Conservation (phyloP, 2,113 vertebrate species). For the Pleuronectes platessa region DNA sequence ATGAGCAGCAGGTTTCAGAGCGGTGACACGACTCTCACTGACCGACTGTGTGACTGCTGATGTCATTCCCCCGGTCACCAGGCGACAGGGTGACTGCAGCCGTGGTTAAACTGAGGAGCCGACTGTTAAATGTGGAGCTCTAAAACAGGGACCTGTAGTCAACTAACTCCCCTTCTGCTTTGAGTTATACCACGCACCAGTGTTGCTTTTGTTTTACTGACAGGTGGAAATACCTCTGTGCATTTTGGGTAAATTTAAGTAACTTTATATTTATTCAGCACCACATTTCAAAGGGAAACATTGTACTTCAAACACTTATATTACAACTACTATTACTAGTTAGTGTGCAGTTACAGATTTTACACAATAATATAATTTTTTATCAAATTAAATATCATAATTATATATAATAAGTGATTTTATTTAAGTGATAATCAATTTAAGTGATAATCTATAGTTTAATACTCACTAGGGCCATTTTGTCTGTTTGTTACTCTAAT, state of each 20-base stretch:
- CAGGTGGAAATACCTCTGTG: too few species aligned
- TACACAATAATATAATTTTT: neutral
- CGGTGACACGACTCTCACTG: constrained; percentile 40
- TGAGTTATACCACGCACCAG: neutral
- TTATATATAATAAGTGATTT: too few species aligned
- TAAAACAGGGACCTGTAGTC: constrained; percentile 45
- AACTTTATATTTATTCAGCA: neutral
- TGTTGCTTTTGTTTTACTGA: neutral
- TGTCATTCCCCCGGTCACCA: constrained; percentile 60
- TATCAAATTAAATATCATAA: too few species aligned
- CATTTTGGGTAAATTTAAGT: neutral
- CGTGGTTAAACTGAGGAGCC: constrained; percentile 70
- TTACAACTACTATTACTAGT: neutral
- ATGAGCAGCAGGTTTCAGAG: constrained; percentile 34
- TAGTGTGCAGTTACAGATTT: neutral
- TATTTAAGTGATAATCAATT: neutral
- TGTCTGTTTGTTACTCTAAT: neutral
- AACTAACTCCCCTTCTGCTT: constrained; percentile 23
- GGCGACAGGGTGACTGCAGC: constrained; percentile 73
- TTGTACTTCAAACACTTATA: neutral
- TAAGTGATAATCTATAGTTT: neutral
- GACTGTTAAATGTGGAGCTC: constrained; percentile 71
- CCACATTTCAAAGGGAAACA: too few species aligned
- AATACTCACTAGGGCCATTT: neutral
- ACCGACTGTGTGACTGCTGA: constrained; percentile 55